Percentiles rank a stretch among this genome's conserved stretches.
These are phyloP conservation scores for Cynaeus angustus DNA, from an alignment of 2,888 invertebrate genomes.

Conservation along the genomic window DNA sequence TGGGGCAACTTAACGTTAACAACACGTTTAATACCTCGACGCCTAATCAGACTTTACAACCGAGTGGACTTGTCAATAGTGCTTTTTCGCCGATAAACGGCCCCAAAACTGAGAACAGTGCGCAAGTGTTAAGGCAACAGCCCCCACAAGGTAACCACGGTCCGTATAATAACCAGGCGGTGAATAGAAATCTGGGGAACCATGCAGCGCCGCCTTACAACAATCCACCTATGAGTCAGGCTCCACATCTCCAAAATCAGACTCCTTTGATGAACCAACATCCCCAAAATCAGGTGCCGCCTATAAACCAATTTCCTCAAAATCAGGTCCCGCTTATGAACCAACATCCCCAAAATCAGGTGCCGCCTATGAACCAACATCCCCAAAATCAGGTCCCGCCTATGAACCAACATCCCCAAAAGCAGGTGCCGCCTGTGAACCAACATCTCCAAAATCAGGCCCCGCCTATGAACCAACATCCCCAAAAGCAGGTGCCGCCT, in stretches of 20 bases:
- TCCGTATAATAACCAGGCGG: slow-evolving; percentile 3
- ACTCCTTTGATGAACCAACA: too few relatives aligned
- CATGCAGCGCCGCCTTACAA: slow-evolving; percentile 1
- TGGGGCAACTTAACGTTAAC: slow-evolving; percentile 59
- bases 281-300: too few relatives aligned
- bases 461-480: too few relatives aligned
- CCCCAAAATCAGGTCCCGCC: too few relatives aligned
- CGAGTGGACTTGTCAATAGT: slow-evolving; percentile 50
- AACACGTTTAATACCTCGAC: slow-evolving; percentile 64
- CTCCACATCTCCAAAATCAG: too few relatives aligned
- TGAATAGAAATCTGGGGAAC: background rate
- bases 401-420: too few relatives aligned
- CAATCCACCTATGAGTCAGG: too few relatives aligned
- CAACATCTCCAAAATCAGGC: too few relatives aligned
- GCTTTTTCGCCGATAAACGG: slow-evolving; percentile 52
- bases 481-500: background rate
- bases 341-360: background rate
- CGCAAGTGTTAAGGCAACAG: slow-evolving; percentile 11
- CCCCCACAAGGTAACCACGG: slow-evolving; percentile 25
- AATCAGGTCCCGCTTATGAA: background rate
- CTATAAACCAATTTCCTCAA: background rate
- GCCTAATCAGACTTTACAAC: slow-evolving; percentile 58
- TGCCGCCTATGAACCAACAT: background rate
- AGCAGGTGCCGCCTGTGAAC: too few relatives aligned
- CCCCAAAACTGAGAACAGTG: slow-evolving; percentile 23